A percentile compares a stretch with the other conserved stretches of the same genome.
These are phyloP conservation scores for Enteromius viviparus DNA, from an alignment of 2,797 vertebrate genomes.

Conservation along the genomic window DNA sequence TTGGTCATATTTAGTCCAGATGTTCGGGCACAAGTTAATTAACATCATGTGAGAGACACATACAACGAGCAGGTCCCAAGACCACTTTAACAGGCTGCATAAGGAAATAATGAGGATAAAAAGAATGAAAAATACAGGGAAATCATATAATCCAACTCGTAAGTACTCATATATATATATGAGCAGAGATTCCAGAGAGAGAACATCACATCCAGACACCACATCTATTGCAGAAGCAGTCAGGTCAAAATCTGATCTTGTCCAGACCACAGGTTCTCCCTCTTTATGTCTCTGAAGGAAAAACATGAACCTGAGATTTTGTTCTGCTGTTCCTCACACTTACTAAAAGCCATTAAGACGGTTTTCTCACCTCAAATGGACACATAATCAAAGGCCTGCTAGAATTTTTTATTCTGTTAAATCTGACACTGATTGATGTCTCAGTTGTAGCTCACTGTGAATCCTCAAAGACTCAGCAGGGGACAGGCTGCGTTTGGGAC, in stretches of 20 bases:
- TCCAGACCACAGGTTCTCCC: conserved; percentile 10
- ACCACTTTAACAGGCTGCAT: conserved; percentile 27
- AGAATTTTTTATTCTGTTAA: conserved; percentile 25
- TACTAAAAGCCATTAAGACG: background rate
- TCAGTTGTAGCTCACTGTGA: conserved; percentile 40
- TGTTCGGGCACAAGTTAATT: conserved; percentile 52
- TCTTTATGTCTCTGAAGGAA: background rate
- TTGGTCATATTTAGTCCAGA: conserved; percentile 53
- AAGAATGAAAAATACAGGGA: conserved; percentile 33
- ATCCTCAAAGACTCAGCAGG: conserved; percentile 37
- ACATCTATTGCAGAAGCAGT: conserved; percentile 26
- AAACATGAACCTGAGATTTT: conserved; percentile 5
- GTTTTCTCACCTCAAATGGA: conserved; percentile 76
- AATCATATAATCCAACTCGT: conserved; percentile 37
- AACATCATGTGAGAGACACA: conserved; percentile 53
- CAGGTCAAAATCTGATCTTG: conserved; percentile 42
- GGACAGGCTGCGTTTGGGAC: conserved; percentile 20
- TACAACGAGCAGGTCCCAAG: conserved; percentile 26
- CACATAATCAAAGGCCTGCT: conserved; percentile 46
- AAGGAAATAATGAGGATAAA: conserved; percentile 31
- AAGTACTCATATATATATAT: conserved; percentile 30
- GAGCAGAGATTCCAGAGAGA: conserved; percentile 50
- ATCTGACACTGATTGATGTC: conserved; percentile 49
- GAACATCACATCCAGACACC: conserved; percentile 47
- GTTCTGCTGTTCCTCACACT: background rate